Percentiles rank a stretch among this genome's conserved stretches.
phyloP scores from a whole-genome alignment of 2,113 vertebrate species.

The Neogale vison region DNA sequence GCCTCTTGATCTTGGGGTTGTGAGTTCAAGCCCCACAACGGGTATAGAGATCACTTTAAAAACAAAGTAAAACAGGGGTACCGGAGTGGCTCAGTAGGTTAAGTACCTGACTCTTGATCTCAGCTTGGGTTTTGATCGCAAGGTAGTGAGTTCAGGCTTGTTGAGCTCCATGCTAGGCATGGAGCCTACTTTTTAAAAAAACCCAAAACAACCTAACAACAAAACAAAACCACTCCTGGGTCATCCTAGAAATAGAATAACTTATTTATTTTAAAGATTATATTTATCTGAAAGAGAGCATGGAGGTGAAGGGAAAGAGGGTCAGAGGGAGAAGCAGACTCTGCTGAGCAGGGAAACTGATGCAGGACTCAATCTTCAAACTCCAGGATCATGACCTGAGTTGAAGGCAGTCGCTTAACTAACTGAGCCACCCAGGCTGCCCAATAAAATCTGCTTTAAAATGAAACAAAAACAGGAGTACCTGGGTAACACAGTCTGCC shows the following conservation, averaged over 20 bases:
- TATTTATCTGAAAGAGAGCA: too few species aligned
- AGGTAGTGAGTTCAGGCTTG: neutral
- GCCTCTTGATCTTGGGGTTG: neutral
- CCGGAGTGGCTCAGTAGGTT: neutral
- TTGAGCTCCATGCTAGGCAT: neutral
- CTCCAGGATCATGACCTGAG: too few species aligned
- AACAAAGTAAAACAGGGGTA: neutral
- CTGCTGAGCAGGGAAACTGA: too few species aligned
- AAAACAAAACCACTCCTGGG: neutral
- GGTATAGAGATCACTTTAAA: neutral
- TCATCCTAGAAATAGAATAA: neutral
- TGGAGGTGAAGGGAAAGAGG: too few species aligned
- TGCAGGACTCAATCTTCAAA: too few species aligned
- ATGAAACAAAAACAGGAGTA: neutral
- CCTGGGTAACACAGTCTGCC: neutral
- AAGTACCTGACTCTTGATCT: neutral
- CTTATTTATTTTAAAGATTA: too few species aligned
- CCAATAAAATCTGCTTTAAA: neutral
- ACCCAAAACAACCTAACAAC: neutral
- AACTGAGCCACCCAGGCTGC: too few species aligned
- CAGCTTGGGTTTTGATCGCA: neutral
- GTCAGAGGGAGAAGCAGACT: too few species aligned
- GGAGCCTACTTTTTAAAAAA: neutral
- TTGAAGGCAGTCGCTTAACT: too few species aligned
- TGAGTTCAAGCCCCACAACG: neutral